Percentiles rank a stretch among this genome's conserved stretches.
Evolutionary conservation across 2,113 vertebrate genomes (phyloP).

Genomic region (Abramis brama): DNA sequence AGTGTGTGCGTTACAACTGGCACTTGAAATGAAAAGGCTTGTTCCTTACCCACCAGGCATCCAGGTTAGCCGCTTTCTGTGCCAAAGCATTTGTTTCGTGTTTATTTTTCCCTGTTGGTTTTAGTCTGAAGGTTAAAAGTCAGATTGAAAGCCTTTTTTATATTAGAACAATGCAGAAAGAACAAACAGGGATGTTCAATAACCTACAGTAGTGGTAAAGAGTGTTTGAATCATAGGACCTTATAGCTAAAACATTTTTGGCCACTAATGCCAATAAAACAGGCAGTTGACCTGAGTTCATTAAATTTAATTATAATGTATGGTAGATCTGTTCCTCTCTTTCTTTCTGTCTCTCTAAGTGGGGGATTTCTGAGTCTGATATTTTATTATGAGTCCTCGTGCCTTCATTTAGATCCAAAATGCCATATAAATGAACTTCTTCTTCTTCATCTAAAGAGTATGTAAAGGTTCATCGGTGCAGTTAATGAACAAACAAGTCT

Average conservation of each 20-base stretch:
- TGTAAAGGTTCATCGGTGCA: background rate
- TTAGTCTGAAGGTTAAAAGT: conserved; percentile 12
- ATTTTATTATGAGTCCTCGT: background rate
- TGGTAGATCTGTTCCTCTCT: background rate
- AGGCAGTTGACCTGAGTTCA: background rate
- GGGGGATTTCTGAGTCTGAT: background rate
- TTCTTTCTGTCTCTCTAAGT: conserved; percentile 4
- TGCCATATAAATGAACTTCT: conserved; percentile 14
- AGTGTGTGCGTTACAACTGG: conserved; percentile 16
- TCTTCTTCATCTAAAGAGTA: background rate
- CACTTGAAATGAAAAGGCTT: background rate
- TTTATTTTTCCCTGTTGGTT: conserved; percentile 40
- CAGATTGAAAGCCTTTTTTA: background rate
- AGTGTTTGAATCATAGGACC: too few species aligned
- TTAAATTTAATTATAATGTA: background rate
- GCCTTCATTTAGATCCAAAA: conserved; percentile 22
- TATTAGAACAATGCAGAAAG: background rate
- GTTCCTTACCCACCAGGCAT: conserved; percentile 13
- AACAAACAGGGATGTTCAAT: background rate
- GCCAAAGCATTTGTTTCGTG: conserved; percentile 50
- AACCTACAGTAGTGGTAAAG: background rate
- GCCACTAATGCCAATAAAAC: background rate
- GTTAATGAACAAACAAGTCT: background rate
- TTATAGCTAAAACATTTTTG: background rate
- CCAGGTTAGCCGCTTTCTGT: background rate